Evolutionary conservation across 1,140 invertebrate genomes (phyloP), one percentile per base, ranked within the genome.

Genomic region (Drosophila subobscura): DNA sequence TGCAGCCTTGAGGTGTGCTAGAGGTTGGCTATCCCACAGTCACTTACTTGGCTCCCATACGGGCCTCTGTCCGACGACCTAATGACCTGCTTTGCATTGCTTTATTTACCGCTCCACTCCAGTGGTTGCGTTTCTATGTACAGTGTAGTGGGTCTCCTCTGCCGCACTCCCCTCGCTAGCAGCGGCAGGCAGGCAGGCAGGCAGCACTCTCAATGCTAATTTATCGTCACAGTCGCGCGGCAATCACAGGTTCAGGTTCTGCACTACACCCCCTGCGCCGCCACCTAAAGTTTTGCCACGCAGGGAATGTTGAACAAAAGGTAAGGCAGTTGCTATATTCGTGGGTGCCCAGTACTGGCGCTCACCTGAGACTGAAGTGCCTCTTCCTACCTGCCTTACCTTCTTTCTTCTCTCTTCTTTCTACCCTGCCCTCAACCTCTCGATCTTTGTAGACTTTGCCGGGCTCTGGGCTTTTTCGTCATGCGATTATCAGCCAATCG

Each of bases 401-500:
- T 10, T 37, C 10, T 10, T 37, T 27, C 47, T 6, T 20, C 70
- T 6, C 46, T 44, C 51, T n/a, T 41, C 7, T 14, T 20, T 64
- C 27, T 53, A 12, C 12, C 3, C 33, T 37, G 33, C 10, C 33
- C 1, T 37, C 33, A 37, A 37, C 7, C 33, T 40, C 52, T 47
- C 27, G 50, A 73, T 79, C 55, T 74, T 56, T 67, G 65, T 67
- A 68, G 59, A 52, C 70, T 71, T 72, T 66, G 60, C 56, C 57
- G 57, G 47, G 33, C 33, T 37, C 63, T 71, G 52, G 46, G 49
- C 47, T 51, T 72, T 75, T 71, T 85, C 83, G 81, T 85, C 81
- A 86, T 85, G 81, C 81, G 81, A 85, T 85, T 85, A 85, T 85
- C 81, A 85, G 83, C 77, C 81, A 85, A 85, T 85, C 81, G 81